Evolutionary conservation across 2,888 invertebrate species (phyloP).

Genomic region (Eilema griseolum): DNA sequence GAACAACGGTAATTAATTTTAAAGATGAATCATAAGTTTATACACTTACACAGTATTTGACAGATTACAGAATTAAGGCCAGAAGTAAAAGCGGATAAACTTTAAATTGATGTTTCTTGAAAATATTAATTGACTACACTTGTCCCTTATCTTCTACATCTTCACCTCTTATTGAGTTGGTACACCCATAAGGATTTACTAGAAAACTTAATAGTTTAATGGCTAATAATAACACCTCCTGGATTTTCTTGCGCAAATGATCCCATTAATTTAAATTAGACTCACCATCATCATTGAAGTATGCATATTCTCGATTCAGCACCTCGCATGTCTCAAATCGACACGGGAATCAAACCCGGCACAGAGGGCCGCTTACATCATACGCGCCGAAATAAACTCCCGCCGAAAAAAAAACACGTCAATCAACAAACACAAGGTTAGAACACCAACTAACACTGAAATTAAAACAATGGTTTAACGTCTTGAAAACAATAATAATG

Average conservation of each 20-base stretch:
- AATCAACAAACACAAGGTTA: constrained; percentile 83
- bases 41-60: background rate
- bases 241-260: background rate
- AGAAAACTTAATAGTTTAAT: background rate
- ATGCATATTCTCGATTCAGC: constrained; percentile 72
- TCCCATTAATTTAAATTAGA: constrained; percentile 37
- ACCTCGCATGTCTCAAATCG: constrained; percentile 62
- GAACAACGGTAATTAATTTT: background rate
- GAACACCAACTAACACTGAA: constrained; percentile 71
- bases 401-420: constrained; percentile 74
- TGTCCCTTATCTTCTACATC: background rate
- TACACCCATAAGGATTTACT: background rate
- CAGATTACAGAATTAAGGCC: constrained; percentile 10
- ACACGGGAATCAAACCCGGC: constrained; percentile 76
- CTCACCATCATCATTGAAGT: constrained; percentile 85
- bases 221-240: background rate
- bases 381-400: constrained; percentile 80
- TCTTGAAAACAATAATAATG: constrained; percentile 27
- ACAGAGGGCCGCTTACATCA: constrained; percentile 78
- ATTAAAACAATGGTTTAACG: constrained; percentile 56
- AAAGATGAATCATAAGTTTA: background rate
- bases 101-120: constrained; percentile 12
- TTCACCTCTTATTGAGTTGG: background rate
- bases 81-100: constrained; percentile 24
- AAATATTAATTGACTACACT: constrained; percentile 8